These are phyloP conservation scores for Bradypodion ventrale DNA, from an alignment of 2,797 vertebrate species.

Conservation along the genomic window DNA sequence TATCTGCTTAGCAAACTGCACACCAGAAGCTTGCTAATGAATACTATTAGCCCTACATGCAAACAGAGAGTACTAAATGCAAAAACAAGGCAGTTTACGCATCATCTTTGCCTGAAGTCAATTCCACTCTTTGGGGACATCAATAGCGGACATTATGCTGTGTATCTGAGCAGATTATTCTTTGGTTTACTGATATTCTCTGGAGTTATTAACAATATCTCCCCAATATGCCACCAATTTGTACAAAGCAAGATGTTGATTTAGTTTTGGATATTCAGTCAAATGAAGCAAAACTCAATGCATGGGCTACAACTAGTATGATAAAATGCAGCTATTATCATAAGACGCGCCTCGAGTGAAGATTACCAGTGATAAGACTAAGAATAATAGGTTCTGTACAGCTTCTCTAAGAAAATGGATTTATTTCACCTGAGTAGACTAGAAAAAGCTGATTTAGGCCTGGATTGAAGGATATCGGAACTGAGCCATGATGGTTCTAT, in stretches of 20 bases:
- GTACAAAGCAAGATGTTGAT: constrained; percentile 54
- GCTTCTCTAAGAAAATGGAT: constrained; percentile 6
- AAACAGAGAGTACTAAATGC: constrained; percentile 30
- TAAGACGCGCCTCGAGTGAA: neutral
- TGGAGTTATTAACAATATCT: constrained; percentile 56
- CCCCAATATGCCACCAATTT: constrained; percentile 57
- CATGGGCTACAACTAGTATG: neutral
- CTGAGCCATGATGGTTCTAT: neutral
- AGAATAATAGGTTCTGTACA: neutral
- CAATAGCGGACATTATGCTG: constrained; percentile 40
- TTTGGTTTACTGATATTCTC: constrained; percentile 56
- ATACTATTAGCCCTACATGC: constrained; percentile 36
- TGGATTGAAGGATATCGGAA: neutral
- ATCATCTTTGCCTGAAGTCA: constrained; percentile 22
- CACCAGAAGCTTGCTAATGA: constrained; percentile 27
- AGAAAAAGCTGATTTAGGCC: neutral
- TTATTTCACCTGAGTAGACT: neutral
- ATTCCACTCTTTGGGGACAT: constrained; percentile 20
- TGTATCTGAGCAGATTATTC: constrained; percentile 54
- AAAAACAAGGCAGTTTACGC: constrained; percentile 27
- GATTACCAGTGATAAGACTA: neutral
- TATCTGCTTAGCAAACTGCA: constrained; percentile 29
- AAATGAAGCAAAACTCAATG: constrained; percentile 25
- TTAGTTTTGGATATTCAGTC: constrained; percentile 57
- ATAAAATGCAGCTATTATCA: constrained; percentile 21